phyloP scores from a whole-genome alignment of 37 sponge, comb jelly and placozoan species.

The Cliona cf. orientalis region DNA sequence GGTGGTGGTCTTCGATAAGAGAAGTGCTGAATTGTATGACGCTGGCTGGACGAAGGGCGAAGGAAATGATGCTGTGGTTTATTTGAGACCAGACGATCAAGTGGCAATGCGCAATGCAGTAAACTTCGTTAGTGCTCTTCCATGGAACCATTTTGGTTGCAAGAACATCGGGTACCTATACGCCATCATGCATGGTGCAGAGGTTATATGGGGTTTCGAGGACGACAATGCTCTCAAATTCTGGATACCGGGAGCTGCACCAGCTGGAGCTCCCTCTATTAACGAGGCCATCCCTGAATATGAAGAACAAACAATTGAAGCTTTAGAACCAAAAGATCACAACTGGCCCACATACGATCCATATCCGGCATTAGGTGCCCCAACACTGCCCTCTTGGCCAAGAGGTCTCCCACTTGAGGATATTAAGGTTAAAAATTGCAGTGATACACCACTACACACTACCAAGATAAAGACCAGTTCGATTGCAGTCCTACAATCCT shows the following conservation, averaged over 20 bases:
- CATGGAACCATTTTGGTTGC: constrained; percentile 59
- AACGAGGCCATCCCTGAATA: neutral
- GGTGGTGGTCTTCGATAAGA: constrained; percentile 63
- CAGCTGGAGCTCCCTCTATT: constrained; percentile 38
- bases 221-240: constrained; percentile 73
- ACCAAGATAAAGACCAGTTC: neutral
- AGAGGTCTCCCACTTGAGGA: constrained; percentile 58
- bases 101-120: neutral
- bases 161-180: constrained; percentile 77
- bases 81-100: constrained; percentile 44
- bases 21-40: constrained; percentile 23
- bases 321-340: constrained; percentile 23
- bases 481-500: constrained; percentile 54
- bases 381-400: constrained; percentile 60
- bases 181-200: constrained; percentile 63
- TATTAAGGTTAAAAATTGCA: constrained; percentile 10
- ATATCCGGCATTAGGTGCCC: constrained; percentile 55
- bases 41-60: constrained; percentile 34
- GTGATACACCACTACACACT: constrained; percentile 9
- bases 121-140: constrained; percentile 36
- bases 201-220: constrained; percentile 69
- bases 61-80: constrained; percentile 41
- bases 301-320: constrained; percentile 18
- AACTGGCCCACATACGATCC: constrained; percentile 56
- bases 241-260: constrained; percentile 53